Percentiles rank a stretch among this genome's conserved stretches.
These are phyloP conservation scores for Parthenolecanium corni DNA, from an alignment of 2,888 invertebrate genomes.

Conservation along the genomic window DNA sequence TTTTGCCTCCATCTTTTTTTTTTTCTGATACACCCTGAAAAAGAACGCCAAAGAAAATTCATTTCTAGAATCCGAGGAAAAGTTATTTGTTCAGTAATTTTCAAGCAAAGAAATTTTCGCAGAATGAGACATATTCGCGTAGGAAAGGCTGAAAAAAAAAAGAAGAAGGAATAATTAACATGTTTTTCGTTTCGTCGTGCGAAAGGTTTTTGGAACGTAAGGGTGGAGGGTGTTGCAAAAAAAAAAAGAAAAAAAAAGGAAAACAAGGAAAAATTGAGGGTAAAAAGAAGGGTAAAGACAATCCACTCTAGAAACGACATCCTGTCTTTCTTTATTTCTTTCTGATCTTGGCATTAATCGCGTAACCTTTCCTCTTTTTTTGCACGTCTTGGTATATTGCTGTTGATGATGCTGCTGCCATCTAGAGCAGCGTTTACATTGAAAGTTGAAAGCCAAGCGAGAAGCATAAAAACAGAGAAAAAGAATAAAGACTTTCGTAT, in stretches of 20 bases:
- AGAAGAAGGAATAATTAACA: slow-evolving; percentile 27
- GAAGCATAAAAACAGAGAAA: slow-evolving; percentile 18
- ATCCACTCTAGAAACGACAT: slow-evolving; percentile 10
- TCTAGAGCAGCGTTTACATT: slow-evolving; percentile 12
- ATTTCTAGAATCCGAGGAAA: slow-evolving; percentile 22
- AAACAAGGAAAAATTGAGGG: too few relatives aligned
- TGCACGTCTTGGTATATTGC: neutral
- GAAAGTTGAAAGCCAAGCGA: slow-evolving; percentile 25
- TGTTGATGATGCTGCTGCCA: neutral
- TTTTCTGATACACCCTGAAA: neutral
- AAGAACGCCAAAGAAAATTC: slow-evolving; percentile 21
- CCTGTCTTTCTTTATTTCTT: slow-evolving; percentile 21
- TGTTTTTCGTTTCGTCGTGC: slow-evolving; percentile 19
- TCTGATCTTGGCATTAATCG: slow-evolving; percentile 24
- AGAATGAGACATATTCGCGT: slow-evolving; percentile 26
- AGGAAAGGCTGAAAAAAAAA: too few relatives aligned
- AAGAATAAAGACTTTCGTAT: slow-evolving; percentile 22
- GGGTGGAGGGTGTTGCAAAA: neutral
- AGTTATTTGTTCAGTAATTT: slow-evolving; percentile 24
- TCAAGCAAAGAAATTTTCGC: slow-evolving; percentile 22
- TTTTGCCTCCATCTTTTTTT: too few relatives aligned
- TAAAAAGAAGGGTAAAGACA: slow-evolving; percentile 17
- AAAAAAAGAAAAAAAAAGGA: too few relatives aligned
- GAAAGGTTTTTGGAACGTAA: slow-evolving; percentile 15
- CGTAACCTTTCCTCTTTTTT: slow-evolving; percentile 21